A percentile compares a stretch with the other conserved stretches of the same genome.
These are phyloP conservation scores for Dipodomys spectabilis DNA, from an alignment of 2,113 vertebrate species.

Conservation along the genomic window DNA sequence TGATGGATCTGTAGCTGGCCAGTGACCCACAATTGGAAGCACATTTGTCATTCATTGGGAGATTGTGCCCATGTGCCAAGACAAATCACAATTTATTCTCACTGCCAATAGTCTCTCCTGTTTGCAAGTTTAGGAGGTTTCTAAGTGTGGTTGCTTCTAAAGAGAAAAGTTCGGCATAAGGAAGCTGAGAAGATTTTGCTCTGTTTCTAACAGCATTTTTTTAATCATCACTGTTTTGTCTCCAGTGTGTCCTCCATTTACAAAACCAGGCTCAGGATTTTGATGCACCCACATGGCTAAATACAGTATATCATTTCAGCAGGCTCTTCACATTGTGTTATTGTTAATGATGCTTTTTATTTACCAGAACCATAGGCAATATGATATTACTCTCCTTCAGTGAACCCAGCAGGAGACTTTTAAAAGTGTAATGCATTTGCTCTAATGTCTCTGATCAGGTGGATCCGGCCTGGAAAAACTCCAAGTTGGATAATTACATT, in stretches of 20 bases:
- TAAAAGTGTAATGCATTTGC: slow-evolving; percentile 80
- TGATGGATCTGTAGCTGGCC: not conserved
- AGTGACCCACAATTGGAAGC: not conserved
- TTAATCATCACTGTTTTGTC: slow-evolving; percentile 70
- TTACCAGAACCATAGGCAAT: slow-evolving; percentile 82
- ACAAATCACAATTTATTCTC: slow-evolving; percentile 24
- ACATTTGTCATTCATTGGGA: not conserved
- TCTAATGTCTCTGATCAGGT: slow-evolving; percentile 82
- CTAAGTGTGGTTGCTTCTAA: slow-evolving; percentile 55
- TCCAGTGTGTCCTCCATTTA: slow-evolving; percentile 57
- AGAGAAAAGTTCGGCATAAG: slow-evolving; percentile 60
- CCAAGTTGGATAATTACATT: slow-evolving; percentile 82
- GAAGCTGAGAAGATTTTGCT: slow-evolving; percentile 31
- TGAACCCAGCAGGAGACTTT: slow-evolving; percentile 80
- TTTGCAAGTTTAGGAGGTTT: slow-evolving; percentile 55
- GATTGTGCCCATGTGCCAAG: not conserved
- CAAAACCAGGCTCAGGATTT: slow-evolving; percentile 50
- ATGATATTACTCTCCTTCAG: slow-evolving; percentile 82
- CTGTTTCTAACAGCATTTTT: slow-evolving; percentile 61
- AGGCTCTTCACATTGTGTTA: slow-evolving; percentile 78
- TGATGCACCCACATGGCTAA: slow-evolving; percentile 65
- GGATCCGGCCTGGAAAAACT: slow-evolving; percentile 79
- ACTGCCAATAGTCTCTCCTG: not conserved
- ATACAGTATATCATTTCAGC: slow-evolving; percentile 78
- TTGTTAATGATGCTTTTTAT: slow-evolving; percentile 84